These are phyloP conservation scores for Steinernema hermaphroditum DNA, from an alignment of 2,888 invertebrate species.

Conservation along the genomic window DNA sequence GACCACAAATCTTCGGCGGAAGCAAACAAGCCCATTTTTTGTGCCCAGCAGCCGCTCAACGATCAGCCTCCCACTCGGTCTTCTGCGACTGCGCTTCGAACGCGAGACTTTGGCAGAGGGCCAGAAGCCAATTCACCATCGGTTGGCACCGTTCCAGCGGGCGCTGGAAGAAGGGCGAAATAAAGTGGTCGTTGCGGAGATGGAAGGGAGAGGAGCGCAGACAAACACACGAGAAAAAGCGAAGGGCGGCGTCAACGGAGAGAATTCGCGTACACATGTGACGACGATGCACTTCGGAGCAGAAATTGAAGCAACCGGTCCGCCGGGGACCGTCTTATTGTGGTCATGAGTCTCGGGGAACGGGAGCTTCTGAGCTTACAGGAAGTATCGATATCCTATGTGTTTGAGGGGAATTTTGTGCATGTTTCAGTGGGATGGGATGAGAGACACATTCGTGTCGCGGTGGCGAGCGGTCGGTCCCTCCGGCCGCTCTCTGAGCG, in stretches of 20 bases:
- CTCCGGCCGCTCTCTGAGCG: too few relatives aligned
- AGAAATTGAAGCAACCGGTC: constrained; percentile 26
- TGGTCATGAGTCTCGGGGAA: neutral
- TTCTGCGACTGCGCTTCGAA: neutral
- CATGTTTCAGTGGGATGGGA: too few relatives aligned
- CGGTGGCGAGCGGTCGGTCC: too few relatives aligned
- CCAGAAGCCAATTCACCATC: constrained; percentile 9
- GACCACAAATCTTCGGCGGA: constrained; percentile 8
- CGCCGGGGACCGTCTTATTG: constrained; percentile 25
- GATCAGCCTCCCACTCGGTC: neutral
- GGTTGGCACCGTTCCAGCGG: constrained; percentile 15
- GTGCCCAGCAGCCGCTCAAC: constrained; percentile 11
- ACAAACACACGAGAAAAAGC: constrained; percentile 29
- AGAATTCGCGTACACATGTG: constrained; percentile 31
- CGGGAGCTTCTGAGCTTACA: too few relatives aligned
- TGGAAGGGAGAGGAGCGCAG: constrained; percentile 19
- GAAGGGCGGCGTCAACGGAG: constrained; percentile 9
- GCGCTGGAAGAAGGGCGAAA: neutral
- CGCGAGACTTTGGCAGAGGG: constrained; percentile 21
- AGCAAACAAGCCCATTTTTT: constrained; percentile 28
- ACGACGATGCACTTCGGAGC: constrained; percentile 13
- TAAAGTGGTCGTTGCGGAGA: constrained; percentile 21
- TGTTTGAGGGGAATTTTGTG: too few relatives aligned
- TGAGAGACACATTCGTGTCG: too few relatives aligned
- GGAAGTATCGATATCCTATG: too few relatives aligned